These are phyloP conservation scores for Arvicanthis niloticus DNA, from an alignment of 2,113 vertebrate genomes.

Conservation along the genomic window DNA sequence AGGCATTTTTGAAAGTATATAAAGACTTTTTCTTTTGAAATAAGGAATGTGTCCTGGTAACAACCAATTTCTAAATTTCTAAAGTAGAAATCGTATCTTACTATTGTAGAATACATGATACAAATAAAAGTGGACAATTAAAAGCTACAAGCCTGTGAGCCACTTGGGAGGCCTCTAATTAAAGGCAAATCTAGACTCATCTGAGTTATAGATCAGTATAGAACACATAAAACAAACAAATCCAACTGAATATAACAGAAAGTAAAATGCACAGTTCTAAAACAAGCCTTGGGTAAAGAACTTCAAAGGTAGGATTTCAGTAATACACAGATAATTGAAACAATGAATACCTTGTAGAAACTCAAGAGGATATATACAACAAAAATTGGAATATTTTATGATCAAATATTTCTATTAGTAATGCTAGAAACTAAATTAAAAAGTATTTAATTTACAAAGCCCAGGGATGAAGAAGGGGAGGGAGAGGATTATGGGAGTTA, in stretches of 20 bases:
- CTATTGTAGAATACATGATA: not conserved
- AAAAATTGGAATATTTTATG: not conserved
- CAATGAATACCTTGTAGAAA: not conserved
- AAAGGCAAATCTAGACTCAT: not conserved
- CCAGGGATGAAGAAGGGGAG: not conserved
- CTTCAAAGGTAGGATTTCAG: not conserved
- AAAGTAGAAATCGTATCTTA: not conserved
- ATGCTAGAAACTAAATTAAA: not conserved
- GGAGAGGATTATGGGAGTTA: not conserved
- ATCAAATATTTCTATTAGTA: not conserved
- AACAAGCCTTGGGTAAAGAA: not conserved
- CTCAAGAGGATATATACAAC: not conserved
- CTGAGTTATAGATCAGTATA: not conserved
- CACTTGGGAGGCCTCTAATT: not conserved
- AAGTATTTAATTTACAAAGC: not conserved
- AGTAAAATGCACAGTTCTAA: not conserved
- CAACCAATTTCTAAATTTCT: constrained; percentile 29
- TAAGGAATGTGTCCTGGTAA: not conserved
- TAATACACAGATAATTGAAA: not conserved
- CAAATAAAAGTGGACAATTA: not conserved
- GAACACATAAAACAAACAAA: not conserved
- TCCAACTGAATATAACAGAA: not conserved
- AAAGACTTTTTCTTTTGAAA: constrained; percentile 13
- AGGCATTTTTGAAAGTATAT: not conserved
- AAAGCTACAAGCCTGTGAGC: not conserved